Base-by-base conservation (phyloP, 2,113 vertebrate genomes). In the Ophthalmolycus amberensis region DNA sequence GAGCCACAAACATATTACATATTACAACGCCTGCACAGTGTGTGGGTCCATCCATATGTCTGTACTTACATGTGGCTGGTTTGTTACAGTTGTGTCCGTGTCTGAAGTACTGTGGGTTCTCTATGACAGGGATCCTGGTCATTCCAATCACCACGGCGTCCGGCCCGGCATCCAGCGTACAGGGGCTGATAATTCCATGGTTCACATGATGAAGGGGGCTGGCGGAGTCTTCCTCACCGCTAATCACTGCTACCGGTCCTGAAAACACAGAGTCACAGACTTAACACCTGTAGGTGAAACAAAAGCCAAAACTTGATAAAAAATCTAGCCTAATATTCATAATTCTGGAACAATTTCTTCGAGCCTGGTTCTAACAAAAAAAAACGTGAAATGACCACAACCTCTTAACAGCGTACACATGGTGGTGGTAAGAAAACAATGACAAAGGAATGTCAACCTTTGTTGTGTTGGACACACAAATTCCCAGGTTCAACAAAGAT, bases 81-180 rank as follows among this genome's bases (percentile, higher is more conserved):
- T 99, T 99, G 92, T 96, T 97, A 87, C 97, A 98, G 94, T 96
- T 98, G 95, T 99, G 97, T 10, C 97, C 97, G 59, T 99, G 97
- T 16, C 96, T 96, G 95, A 99, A 99, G 94, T 99, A 99, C 92
- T 99, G 98, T 0, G 98, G 98, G 82, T 99, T 99, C 93, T 99
- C 98, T 0, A 99, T 99, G 86, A 99, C 96, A 0, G 98, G 98
- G 81, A 99, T 99, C 14, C 97, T 95, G 3, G 96, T 98, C 98
- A 99, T 98, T 72, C 98, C 98, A 0, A 99, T 99, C 78, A 98
- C 97, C 83, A 99, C 97, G 0, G 98, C 96, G 65, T 99, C 97
- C 0, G 96, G 94, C 14, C 97, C 97, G 0, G 95, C 91, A 0
- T 99, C 97, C 92, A 99, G 84, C 0, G 96, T 96, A 0, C 97